A percentile compares a stretch with the other conserved stretches of the same genome.
Evolutionary conservation across 2,888 invertebrate species (phyloP).

Genomic region (Notodonta dromedarius): DNA sequence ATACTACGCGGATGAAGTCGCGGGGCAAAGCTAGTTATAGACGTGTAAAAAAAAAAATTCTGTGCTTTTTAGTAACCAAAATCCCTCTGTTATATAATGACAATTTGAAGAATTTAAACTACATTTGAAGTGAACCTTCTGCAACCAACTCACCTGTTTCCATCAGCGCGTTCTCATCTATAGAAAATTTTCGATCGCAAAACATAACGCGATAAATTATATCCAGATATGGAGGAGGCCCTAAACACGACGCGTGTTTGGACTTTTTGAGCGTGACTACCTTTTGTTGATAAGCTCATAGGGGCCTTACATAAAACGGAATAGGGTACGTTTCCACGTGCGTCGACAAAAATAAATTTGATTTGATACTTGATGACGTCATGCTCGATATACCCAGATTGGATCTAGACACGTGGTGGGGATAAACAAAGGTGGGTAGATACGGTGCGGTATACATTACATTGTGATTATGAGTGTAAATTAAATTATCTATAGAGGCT

Average conservation of each 20-base stretch:
- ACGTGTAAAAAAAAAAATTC: no score
- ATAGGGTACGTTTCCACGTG: constrained; percentile 15
- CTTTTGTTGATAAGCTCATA: constrained; percentile 24
- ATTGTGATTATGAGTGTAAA: neutral
- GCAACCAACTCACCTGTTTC: neutral
- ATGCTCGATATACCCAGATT: constrained; percentile 2
- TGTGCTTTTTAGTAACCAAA: no score
- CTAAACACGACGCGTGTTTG: constrained; percentile 37
- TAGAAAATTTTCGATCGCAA: constrained; percentile 18
- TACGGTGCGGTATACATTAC: no score
- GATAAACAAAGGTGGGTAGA: constrained; percentile 1
- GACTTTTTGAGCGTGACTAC: constrained; percentile 27
- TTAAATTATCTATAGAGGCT: no score
- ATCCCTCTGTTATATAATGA: no score
- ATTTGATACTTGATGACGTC: constrained; percentile 2
- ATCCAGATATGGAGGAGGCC: constrained; percentile 28
- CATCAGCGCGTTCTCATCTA: neutral
- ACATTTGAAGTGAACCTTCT: neutral
- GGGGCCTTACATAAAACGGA: constrained; percentile 8
- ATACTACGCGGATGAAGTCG: no score
- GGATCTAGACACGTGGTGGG: constrained; percentile 2
- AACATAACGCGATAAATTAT: constrained; percentile 34
- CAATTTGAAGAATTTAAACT: neutral
- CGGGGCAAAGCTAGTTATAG: no score
- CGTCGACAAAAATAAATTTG: constrained; percentile 5